These are phyloP conservation scores for Pseudorasbora parva DNA, from an alignment of 2,113 vertebrate genomes.

Conservation along the genomic window DNA sequence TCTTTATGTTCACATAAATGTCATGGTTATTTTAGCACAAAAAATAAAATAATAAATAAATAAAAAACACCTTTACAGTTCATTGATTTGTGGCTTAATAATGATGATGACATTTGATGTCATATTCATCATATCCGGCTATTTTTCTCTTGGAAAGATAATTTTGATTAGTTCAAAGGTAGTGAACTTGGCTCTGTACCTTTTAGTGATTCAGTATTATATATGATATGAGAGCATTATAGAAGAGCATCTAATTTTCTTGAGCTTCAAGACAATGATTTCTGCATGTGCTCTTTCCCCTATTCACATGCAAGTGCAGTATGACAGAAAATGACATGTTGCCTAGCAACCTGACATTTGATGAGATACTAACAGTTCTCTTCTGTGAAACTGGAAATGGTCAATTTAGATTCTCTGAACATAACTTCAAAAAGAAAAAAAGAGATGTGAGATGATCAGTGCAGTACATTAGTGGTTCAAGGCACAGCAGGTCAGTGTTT, in stretches of 20 bases:
- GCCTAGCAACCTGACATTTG: slow-evolving; percentile 54
- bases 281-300: neutral
- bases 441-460: neutral
- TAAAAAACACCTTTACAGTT: neutral
- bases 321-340: slow-evolving; percentile 41
- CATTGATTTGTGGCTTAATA: neutral
- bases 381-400: slow-evolving; percentile 30
- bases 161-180: neutral
- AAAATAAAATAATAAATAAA: too few species aligned
- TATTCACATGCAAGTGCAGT: slow-evolving; percentile 21
- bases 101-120: neutral
- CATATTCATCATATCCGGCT: neutral
- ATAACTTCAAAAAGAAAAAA: slow-evolving; percentile 13
- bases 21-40: neutral
- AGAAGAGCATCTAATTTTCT: neutral
- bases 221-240: neutral
- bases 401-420: slow-evolving; percentile 6
- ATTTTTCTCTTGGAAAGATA: too few species aligned
- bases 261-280: neutral
- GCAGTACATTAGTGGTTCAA: neutral
- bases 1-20: neutral
- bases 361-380: slow-evolving; percentile 27
- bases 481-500: neutral
- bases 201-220: neutral
- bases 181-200: neutral